These are phyloP conservation scores for Proisotoma minuta DNA, from an alignment of 2,888 invertebrate genomes.

Conservation along the genomic window DNA sequence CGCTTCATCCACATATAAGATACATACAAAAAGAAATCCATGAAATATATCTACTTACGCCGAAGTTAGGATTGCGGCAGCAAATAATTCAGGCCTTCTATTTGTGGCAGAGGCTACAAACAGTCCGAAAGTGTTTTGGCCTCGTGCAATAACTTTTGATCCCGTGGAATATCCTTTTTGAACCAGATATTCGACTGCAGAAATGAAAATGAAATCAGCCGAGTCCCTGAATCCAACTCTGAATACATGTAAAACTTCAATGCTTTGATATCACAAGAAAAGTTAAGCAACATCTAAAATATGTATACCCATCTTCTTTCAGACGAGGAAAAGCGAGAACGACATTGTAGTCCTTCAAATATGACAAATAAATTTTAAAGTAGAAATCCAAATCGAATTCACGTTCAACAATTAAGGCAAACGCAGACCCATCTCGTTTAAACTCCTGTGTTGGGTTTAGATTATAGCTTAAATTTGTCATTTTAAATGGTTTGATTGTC, in stretches of 20 bases:
- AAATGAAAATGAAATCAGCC: constrained; percentile 55
- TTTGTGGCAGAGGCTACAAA: constrained; percentile 33
- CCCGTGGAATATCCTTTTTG: constrained; percentile 71
- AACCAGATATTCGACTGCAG: constrained; percentile 83
- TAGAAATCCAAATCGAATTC: constrained; percentile 34
- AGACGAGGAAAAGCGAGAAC: constrained; percentile 36
- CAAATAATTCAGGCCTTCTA: constrained; percentile 90
- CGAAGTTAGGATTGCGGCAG: constrained; percentile 86
- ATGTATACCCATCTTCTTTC: constrained; percentile 24
- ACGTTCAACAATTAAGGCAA: constrained; percentile 28
- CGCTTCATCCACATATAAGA: background rate
- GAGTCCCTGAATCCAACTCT: constrained; percentile 33
- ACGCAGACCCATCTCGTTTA: constrained; percentile 27
- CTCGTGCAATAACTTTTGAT: constrained; percentile 57
- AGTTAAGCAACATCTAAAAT: constrained; percentile 1
- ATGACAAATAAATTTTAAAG: constrained; percentile 33
- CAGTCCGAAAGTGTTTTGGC: constrained; percentile 32
- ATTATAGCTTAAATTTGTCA: no score
- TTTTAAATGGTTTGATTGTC: no score
- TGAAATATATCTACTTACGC: constrained; percentile 64
- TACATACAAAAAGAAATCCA: background rate
- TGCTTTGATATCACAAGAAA: background rate
- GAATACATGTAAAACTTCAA: constrained; percentile 1
- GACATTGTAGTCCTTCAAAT: constrained; percentile 36
- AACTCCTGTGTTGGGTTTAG: no score